phyloP scores from a whole-genome alignment of 2,888 invertebrate species.

The Octonoba sinensis region DNA sequence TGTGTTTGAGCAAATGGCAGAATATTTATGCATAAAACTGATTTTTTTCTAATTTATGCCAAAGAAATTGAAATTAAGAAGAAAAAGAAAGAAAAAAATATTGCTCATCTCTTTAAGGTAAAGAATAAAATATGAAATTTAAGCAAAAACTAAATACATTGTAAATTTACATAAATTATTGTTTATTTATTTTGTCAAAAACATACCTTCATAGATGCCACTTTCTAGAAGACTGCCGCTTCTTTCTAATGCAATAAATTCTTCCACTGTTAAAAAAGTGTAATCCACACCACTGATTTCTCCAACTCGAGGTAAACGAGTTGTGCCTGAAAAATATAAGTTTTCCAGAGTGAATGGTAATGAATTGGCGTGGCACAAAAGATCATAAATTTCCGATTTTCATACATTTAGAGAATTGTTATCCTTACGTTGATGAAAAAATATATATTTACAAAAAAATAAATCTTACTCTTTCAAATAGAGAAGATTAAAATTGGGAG shows the following conservation, averaged over 20 bases:
- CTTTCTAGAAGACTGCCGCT: conserved; percentile 77
- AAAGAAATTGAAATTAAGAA: too few species aligned
- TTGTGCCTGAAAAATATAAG: conserved; percentile 73
- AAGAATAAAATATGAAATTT: not conserved
- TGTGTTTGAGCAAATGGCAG: too few species aligned
- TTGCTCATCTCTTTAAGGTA: too few species aligned
- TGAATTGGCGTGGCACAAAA: not conserved
- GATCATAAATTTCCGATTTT: not conserved
- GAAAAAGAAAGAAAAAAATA: too few species aligned
- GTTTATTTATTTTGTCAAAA: not conserved
- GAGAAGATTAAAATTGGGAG: too few species aligned
- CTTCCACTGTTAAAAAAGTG: conserved; percentile 75
- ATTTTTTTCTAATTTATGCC: too few species aligned
- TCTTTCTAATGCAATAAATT: conserved; percentile 75
- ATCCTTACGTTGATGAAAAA: too few species aligned
- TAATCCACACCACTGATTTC: conserved; percentile 78
- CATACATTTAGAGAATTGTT: not conserved
- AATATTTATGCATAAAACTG: too few species aligned
- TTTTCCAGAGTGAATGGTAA: not conserved
- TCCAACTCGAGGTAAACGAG: conserved; percentile 75
- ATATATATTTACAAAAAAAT: too few species aligned
- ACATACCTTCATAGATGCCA: conserved; percentile 77
- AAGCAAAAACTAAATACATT: conserved; percentile 1
- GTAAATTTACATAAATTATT: not conserved
- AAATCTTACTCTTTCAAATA: too few species aligned